Evolutionary conservation across 2,113 vertebrate genomes (phyloP).

Genomic region (Phaethon lepturus): DNA sequence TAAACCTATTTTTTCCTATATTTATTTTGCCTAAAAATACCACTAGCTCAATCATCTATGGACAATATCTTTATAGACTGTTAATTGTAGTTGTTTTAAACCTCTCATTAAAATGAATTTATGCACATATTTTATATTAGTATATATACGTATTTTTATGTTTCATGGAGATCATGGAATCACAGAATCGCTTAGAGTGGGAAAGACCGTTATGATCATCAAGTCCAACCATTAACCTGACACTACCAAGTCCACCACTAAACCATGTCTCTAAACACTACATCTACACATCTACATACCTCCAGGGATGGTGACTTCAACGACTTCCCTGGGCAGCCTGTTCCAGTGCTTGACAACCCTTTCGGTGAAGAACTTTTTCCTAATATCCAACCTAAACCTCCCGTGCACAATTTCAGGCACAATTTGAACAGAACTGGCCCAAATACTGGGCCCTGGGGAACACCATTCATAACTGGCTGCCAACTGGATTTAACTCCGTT

Average conservation of each 20-base stretch:
- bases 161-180: not conserved
- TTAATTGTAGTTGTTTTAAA: not conserved
- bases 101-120: not conserved
- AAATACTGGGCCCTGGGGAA: too few relatives aligned
- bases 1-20: not conserved
- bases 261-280: too few relatives aligned
- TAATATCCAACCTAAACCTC: not conserved
- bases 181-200: too few relatives aligned
- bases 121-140: not conserved
- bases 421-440: not conserved
- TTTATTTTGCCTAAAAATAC: not conserved
- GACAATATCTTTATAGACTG: not conserved
- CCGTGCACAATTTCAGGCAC: too few relatives aligned
- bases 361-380: not conserved
- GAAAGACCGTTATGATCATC: not conserved
- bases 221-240: not conserved
- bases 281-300: not conserved
- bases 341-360: not conserved
- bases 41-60: not conserved
- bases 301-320: not conserved
- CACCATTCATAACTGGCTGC: rapidly evolving
- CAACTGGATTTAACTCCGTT: not conserved
- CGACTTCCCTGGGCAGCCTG: not conserved
- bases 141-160: not conserved
- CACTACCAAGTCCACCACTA: not conserved